These are phyloP conservation scores for Aphrophora alni DNA, from an alignment of 2,888 invertebrate genomes.

Conservation along the genomic window DNA sequence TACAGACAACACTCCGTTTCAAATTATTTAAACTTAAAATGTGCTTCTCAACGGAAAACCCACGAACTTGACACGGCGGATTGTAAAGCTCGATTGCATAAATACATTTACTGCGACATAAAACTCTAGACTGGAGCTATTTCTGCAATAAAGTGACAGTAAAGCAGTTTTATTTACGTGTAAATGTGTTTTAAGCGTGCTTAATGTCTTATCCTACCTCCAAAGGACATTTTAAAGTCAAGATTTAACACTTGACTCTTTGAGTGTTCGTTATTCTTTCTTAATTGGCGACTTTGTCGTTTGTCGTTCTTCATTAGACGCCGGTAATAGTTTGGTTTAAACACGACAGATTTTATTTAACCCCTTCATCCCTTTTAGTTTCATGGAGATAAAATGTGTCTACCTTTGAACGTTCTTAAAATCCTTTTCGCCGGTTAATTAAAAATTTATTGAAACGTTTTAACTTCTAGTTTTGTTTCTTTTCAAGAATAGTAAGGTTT, in stretches of 20 bases:
- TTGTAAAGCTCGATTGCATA: neutral
- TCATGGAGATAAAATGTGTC: no score
- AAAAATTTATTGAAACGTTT: no score
- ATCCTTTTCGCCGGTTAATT: no score
- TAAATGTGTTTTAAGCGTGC: neutral
- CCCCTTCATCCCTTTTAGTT: no score
- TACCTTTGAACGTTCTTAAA: no score
- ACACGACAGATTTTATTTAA: no score
- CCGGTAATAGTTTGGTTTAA: neutral
- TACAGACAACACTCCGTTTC: no score
- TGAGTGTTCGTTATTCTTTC: neutral
- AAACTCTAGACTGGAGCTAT: neutral
- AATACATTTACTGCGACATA: neutral
- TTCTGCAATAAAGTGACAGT: neutral
- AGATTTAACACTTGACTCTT: neutral
- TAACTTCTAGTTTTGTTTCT: no score
- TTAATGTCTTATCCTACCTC: neutral
- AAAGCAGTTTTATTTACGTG: neutral
- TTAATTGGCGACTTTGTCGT: neutral
- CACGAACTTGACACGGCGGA: neutral
- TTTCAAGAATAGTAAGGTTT: no score
- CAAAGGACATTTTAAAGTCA: neutral
- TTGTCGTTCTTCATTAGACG: neutral
- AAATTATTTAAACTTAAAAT: neutral
- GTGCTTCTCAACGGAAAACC: neutral